phyloP scores from a whole-genome alignment of 2,113 vertebrate species.

The Platysternon megacephalum region DNA sequence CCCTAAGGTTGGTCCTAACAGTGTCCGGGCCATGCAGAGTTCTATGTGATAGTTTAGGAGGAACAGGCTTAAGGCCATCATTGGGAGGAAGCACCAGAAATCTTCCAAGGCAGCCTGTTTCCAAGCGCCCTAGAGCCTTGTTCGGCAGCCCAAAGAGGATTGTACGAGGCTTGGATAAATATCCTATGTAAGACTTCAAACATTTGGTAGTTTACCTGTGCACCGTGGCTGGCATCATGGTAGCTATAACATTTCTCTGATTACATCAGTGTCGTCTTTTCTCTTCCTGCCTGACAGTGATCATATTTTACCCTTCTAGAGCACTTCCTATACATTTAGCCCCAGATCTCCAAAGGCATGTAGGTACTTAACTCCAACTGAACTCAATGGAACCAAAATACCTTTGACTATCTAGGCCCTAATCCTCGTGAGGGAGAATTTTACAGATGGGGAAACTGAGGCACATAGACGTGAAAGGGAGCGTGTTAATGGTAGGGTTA shows the following conservation, averaged over 20 bases:
- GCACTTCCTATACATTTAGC: neutral
- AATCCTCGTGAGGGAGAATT: neutral
- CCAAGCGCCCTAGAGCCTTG: neutral
- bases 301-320: neutral
- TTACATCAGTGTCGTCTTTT: neutral
- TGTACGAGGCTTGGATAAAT: neutral
- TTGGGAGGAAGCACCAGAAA: accelerated
- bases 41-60: neutral
- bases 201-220: neutral
- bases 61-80: neutral
- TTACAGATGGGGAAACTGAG: neutral
- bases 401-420: neutral
- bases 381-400: neutral
- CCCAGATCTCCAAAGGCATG: neutral
- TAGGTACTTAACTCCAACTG: neutral
- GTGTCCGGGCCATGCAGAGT: accelerated
- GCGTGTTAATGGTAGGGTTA: neutral
- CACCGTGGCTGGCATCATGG: neutral
- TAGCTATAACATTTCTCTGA: neutral
- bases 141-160: neutral
- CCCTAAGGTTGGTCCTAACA: neutral
- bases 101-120: accelerated
- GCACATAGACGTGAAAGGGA: neutral
- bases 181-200: neutral
- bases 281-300: neutral